A percentile compares a stretch with the other conserved stretches of the same genome.
Evolutionary conservation across 2,797 vertebrate genomes (phyloP).

Genomic region (Sebastes oblongus): DNA sequence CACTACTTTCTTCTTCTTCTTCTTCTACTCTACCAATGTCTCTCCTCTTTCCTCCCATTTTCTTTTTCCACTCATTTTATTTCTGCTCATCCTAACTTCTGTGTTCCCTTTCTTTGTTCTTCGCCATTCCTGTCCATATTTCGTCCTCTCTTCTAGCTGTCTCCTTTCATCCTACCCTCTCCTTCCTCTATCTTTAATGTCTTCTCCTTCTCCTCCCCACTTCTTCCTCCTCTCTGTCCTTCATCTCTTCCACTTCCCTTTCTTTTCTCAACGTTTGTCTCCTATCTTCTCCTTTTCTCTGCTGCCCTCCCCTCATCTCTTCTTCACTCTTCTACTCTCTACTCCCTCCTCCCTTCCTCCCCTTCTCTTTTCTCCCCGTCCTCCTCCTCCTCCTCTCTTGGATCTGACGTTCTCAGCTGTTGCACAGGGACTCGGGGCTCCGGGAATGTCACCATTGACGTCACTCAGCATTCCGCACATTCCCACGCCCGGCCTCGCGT

Average conservation of each 20-base stretch:
- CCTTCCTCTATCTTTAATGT: neutral
- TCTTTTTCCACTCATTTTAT: neutral
- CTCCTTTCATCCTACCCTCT: neutral
- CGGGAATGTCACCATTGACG: conserved; percentile 94
- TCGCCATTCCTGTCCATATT: no score
- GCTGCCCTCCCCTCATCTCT: neutral
- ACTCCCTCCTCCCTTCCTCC: neutral
- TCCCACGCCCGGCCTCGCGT: conserved; percentile 81
- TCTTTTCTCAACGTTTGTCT: neutral
- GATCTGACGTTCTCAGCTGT: conserved; percentile 83
- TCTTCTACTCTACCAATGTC: neutral
- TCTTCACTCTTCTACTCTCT: neutral
- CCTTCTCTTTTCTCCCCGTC: neutral
- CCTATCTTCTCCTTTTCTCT: neutral
- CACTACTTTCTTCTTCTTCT: neutral
- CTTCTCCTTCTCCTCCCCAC: neutral
- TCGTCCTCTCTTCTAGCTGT: neutral
- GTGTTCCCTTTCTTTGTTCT: no score
- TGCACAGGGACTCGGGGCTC: conserved; percentile 79
- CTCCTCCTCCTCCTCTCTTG: conserved; percentile 9
- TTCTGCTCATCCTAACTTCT: neutral
- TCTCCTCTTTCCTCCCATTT: neutral
- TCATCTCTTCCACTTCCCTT: neutral
- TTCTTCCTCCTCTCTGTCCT: neutral
- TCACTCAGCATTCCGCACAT: conserved; percentile 91